Evolutionary conservation across 2,888 invertebrate species (phyloP).

Genomic region (Drosophila nigritarsus): DNA sequence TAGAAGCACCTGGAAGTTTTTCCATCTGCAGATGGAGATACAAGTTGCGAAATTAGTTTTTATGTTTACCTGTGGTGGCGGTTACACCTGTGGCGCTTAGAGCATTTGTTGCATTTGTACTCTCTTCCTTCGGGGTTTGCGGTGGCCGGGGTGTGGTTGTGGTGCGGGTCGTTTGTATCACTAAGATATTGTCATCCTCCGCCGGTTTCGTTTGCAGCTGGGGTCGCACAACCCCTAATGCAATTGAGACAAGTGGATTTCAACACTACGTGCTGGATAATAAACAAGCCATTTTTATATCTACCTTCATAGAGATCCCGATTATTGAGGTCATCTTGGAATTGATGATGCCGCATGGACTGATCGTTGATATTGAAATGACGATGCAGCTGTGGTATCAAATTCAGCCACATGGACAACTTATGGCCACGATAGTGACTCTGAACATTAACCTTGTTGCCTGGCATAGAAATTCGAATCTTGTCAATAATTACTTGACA

Average conservation of each 20-base stretch:
- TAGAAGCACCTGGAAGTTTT: not conserved
- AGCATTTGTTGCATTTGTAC: constrained; percentile 63
- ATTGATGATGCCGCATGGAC: constrained; percentile 94
- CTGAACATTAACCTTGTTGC: constrained; percentile 91
- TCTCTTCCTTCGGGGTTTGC: constrained; percentile 79
- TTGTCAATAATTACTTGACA: not conserved
- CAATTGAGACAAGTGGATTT: not conserved
- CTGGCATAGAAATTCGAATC: constrained; percentile 82
- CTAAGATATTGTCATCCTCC: constrained; percentile 74
- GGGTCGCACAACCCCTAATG: constrained; percentile 90
- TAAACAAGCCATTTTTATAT: not conserved
- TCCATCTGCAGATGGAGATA: not conserved
- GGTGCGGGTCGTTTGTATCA: constrained; percentile 81
- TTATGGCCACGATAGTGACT: constrained; percentile 97
- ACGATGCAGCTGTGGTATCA: constrained; percentile 95
- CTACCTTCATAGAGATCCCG: constrained; percentile 90
- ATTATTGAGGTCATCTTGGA: constrained; percentile 88
- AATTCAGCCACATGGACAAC: constrained; percentile 95
- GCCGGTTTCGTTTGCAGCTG: constrained; percentile 86
- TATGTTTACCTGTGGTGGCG: constrained; percentile 77
- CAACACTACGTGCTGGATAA: not conserved
- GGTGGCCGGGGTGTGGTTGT: constrained; percentile 70
- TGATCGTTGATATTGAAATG: constrained; percentile 92
- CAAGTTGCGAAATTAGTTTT: not conserved
- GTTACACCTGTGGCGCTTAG: constrained; percentile 68